Conservation (phyloP, 2,797 vertebrate species). For the Margarornis squamiger region DNA sequence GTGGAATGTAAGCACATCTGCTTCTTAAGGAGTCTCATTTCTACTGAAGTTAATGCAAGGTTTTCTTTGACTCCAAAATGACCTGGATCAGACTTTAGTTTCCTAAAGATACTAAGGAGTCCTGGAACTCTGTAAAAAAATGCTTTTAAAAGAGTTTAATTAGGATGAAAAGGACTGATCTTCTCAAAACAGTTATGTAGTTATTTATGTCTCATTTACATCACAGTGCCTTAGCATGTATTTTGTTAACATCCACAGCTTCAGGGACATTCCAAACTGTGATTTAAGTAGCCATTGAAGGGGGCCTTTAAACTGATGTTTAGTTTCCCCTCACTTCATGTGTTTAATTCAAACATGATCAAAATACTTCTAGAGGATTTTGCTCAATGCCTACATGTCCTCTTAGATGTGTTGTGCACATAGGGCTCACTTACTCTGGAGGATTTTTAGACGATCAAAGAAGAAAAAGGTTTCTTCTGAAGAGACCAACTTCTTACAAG, state of each 20-base stretch:
- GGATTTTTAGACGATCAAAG: neutral
- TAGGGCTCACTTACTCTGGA: neutral
- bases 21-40: conserved; percentile 42
- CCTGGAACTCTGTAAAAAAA: neutral
- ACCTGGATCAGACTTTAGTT: conserved; percentile 1
- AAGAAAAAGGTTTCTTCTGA: neutral
- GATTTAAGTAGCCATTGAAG: neutral
- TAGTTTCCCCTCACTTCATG: neutral
- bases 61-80: conserved; percentile 27
- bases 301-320: neutral
- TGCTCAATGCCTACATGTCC: neutral
- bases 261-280: neutral
- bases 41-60: conserved; percentile 13
- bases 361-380: neutral
- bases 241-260: neutral
- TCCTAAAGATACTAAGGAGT: neutral
- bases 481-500: neutral
- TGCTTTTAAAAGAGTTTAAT: neutral
- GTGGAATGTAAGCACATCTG: conserved; percentile 63
- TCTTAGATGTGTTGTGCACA: neutral
- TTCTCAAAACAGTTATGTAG: neutral
- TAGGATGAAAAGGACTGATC: neutral
- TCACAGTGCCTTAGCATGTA: neutral
- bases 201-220: neutral
- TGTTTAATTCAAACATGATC: neutral